phyloP scores from a whole-genome alignment of 2,888 invertebrate species.

The Bursaphelenchus okinawaensis region DNA sequence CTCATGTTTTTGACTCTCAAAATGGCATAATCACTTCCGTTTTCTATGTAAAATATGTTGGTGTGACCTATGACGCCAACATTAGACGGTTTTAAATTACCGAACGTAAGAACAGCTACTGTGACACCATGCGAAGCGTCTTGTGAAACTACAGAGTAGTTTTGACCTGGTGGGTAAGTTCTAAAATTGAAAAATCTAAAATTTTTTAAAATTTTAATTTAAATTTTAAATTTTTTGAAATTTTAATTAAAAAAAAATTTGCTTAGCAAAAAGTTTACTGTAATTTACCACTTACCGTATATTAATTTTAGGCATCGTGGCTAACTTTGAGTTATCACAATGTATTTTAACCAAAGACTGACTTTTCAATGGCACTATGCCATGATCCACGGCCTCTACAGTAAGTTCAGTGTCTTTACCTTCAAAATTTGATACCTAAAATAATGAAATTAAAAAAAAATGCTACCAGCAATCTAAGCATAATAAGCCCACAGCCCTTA shows the following conservation, averaged over 20 bases:
- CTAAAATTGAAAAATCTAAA: background rate
- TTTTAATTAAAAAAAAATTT: too few species aligned
- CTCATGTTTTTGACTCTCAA: slow-evolving; percentile 12
- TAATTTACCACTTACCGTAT: too few species aligned
- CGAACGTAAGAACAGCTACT: background rate
- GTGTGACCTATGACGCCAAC: slow-evolving; percentile 75
- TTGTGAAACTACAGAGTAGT: background rate
- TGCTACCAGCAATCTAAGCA: too few species aligned
- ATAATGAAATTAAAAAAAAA: too few species aligned
- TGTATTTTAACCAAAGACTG: background rate
- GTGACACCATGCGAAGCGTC: background rate
- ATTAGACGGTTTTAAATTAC: background rate
- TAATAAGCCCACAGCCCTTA: too few species aligned
- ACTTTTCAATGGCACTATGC: background rate
- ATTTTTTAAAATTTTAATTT: too few species aligned
- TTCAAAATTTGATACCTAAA: too few species aligned
- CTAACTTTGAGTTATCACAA: too few species aligned
- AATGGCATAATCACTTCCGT: slow-evolving; percentile 14
- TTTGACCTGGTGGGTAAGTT: background rate
- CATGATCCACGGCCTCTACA: background rate
- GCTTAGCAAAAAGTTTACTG: too few species aligned
- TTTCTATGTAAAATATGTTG: slow-evolving; percentile 78
- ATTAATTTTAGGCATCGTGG: too few species aligned
- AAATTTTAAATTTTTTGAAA: too few species aligned
- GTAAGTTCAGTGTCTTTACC: too few species aligned